phyloP scores from a whole-genome alignment of 53 echinoderm and acorn worm species.

The Hippasteria phrygiana region DNA sequence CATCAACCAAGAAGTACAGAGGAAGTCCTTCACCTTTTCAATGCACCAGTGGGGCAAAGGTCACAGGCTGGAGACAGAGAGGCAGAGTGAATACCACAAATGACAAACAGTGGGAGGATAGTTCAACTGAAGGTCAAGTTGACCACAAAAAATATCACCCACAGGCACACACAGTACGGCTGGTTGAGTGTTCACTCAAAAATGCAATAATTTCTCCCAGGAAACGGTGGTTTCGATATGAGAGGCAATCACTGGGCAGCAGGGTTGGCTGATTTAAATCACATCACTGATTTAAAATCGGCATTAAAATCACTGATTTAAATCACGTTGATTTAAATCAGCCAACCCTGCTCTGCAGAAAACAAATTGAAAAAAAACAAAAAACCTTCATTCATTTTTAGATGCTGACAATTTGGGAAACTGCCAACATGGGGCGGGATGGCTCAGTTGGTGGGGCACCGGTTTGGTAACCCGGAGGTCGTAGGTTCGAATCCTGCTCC shows the following conservation, averaged over 20 bases:
- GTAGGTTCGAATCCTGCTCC: too few relatives aligned
- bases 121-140: constrained; percentile 50
- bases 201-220: neutral
- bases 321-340: too few relatives aligned
- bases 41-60: neutral
- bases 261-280: neutral
- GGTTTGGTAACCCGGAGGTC: too few relatives aligned
- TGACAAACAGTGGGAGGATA: constrained; percentile 45
- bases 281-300: too few relatives aligned
- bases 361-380: too few relatives aligned
- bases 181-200: neutral
- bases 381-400: too few relatives aligned
- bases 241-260: neutral
- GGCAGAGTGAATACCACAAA: neutral
- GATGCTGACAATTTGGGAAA: too few relatives aligned
- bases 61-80: neutral
- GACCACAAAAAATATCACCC: constrained; percentile 33
- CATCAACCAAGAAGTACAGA: neutral
- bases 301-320: too few relatives aligned
- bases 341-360: too few relatives aligned
- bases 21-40: constrained; percentile 12
- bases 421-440: too few relatives aligned
- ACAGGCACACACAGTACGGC: neutral
- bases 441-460: too few relatives aligned
- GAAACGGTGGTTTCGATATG: neutral